Conservation (phyloP, 2,113 vertebrate genomes). For the Prinia subflava region DNA sequence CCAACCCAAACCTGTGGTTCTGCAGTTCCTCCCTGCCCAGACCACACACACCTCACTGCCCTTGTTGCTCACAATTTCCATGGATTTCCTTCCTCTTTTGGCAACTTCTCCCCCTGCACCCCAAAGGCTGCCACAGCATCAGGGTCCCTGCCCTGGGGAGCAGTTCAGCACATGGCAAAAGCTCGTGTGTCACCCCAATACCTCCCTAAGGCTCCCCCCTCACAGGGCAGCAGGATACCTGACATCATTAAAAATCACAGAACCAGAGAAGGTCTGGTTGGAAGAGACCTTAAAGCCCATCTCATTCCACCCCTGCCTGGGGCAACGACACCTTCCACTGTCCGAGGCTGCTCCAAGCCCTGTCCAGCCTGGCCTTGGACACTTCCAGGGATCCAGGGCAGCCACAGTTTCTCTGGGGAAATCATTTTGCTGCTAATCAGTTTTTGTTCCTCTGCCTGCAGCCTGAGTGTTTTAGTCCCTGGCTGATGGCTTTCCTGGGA, state of each 20-base stretch:
- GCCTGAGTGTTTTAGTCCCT: background rate
- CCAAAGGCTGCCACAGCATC: background rate
- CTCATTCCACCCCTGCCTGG: background rate
- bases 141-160: background rate
- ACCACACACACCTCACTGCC: background rate
- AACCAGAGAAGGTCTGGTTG: too few species aligned
- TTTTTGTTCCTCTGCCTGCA: background rate
- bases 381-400: background rate
- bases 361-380: rapidly evolving
- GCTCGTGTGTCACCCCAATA: rapidly evolving
- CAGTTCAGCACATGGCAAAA: background rate
- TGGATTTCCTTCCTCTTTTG: background rate
- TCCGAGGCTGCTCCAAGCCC: background rate
- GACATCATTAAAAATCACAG: background rate
- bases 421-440: background rate
- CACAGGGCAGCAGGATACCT: background rate
- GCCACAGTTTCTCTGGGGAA: background rate
- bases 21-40: background rate
- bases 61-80: background rate
- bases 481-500: background rate
- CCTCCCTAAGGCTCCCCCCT: background rate
- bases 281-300: background rate
- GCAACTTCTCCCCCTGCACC: background rate
- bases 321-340: background rate
- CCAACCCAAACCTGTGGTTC: background rate